A percentile compares a stretch with the other conserved stretches of the same genome.
Evolutionary conservation across 2,113 vertebrate genomes (phyloP).

Genomic region (Tragelaphus buxtoni): DNA sequence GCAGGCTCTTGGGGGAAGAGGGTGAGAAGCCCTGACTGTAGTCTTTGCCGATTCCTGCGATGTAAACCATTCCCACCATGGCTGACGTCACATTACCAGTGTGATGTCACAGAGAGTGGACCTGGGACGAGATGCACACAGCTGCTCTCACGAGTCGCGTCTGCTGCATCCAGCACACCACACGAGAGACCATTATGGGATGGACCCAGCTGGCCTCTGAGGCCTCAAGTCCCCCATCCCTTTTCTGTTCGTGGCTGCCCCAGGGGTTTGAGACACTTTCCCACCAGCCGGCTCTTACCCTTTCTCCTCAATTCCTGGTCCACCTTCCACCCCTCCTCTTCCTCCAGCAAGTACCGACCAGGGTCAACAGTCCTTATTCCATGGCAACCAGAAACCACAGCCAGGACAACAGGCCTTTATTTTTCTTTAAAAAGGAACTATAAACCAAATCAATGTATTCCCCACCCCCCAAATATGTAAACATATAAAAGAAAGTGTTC

Average conservation of each 20-base stretch:
- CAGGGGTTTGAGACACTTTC: not conserved
- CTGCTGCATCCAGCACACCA: fast-evolving
- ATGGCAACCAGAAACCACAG: not conserved
- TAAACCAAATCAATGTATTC: not conserved
- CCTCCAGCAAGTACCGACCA: not conserved
- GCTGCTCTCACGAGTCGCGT: fast-evolving
- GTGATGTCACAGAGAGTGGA: not conserved
- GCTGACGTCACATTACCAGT: not conserved
- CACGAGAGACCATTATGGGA: fast-evolving
- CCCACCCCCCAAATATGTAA: not conserved
- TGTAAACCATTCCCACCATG: fast-evolving
- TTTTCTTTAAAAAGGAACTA: not conserved
- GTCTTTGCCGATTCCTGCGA: not conserved
- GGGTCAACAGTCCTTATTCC: not conserved
- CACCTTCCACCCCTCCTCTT: not conserved
- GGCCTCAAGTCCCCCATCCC: not conserved
- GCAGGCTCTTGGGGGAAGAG: not conserved
- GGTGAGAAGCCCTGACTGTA: fast-evolving
- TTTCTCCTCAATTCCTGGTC: not conserved
- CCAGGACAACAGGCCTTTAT: not conserved
- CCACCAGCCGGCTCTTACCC: not conserved
- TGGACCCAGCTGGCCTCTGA: too few species aligned
- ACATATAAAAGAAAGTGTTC: not conserved
- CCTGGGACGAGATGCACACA: not conserved
- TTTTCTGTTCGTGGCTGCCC: not conserved